Conservation (phyloP, 2,797 vertebrate genomes). For the Pangasius mekongensis region DNA sequence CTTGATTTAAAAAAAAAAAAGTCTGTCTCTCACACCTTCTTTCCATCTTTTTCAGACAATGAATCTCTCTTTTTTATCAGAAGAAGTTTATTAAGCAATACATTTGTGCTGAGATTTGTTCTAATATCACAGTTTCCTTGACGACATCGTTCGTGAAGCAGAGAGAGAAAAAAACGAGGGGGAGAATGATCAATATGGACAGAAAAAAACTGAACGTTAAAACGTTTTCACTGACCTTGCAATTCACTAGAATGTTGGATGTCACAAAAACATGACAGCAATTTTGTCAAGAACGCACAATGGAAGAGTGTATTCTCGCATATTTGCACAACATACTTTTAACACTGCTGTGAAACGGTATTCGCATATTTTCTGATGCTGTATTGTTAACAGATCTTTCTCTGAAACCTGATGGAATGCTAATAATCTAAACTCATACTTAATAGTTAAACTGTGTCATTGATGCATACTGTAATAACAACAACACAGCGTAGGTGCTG, state of each 20-base stretch:
- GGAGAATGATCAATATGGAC: neutral
- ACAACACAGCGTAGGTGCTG: neutral
- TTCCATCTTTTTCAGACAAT: slow-evolving; percentile 28
- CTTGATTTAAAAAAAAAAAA: slow-evolving; percentile 39
- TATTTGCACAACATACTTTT: neutral
- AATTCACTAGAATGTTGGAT: neutral
- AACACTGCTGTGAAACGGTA: neutral
- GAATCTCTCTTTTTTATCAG: slow-evolving; percentile 38
- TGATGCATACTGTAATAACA: neutral
- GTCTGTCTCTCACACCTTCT: slow-evolving; percentile 5
- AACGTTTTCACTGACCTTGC: neutral
- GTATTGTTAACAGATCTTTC: neutral
- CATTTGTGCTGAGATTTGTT: slow-evolving; percentile 43
- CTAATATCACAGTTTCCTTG: slow-evolving; percentile 53
- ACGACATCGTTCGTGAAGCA: slow-evolving; percentile 45
- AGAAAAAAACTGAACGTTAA: neutral
- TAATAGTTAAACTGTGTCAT: neutral
- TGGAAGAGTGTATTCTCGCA: neutral
- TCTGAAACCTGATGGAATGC: neutral
- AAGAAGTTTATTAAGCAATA: slow-evolving; percentile 47
- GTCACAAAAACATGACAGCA: neutral
- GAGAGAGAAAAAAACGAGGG: slow-evolving; percentile 24
- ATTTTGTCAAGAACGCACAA: neutral
- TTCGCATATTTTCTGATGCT: neutral
- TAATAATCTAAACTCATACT: neutral